Evolutionary conservation across 2,113 vertebrate species (phyloP).

Genomic region (Saguinus imperator): DNA sequence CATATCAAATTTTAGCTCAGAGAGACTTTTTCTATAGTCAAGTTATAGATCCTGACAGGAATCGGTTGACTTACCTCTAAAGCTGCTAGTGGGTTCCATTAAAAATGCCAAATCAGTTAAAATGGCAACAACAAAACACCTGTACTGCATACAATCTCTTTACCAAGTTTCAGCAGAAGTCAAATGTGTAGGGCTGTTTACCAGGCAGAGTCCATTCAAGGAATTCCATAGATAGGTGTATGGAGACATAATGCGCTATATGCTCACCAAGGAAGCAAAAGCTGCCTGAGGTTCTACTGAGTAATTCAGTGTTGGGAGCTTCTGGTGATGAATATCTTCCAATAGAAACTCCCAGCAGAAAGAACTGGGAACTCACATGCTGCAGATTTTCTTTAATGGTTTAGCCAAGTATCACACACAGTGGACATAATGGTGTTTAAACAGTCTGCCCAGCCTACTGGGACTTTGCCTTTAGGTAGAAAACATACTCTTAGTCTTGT

Average conservation of each 20-base stretch:
- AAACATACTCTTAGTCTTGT: slow-evolving; percentile 42
- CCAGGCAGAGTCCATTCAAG: background rate
- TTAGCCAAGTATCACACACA: slow-evolving; percentile 43
- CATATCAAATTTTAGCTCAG: slow-evolving; percentile 20
- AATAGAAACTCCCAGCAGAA: slow-evolving; percentile 65
- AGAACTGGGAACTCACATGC: slow-evolving; percentile 51
- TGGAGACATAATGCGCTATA: background rate
- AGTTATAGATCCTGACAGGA: slow-evolving; percentile 28
- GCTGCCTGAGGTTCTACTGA: slow-evolving; percentile 55
- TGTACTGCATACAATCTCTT: background rate
- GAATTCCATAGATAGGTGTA: background rate
- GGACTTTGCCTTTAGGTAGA: slow-evolving; percentile 65
- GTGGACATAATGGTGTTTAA: slow-evolving; percentile 40
- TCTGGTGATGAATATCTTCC: slow-evolving; percentile 58
- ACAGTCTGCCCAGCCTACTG: slow-evolving; percentile 6
- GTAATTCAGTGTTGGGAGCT: slow-evolving; percentile 73
- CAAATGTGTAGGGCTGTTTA: background rate
- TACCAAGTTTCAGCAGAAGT: background rate
- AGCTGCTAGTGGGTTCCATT: background rate
- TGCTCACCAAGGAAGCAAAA: slow-evolving; percentile 36
- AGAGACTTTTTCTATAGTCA: slow-evolving; percentile 18
- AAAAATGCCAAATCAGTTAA: slow-evolving; percentile 25
- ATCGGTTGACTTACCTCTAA: background rate
- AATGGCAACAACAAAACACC: slow-evolving; percentile 5
- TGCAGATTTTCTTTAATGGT: slow-evolving; percentile 69